A percentile compares a stretch with the other conserved stretches of the same genome.
Conservation (phyloP, 2,113 vertebrate species). For the Reinhardtius hippoglossoides region DNA sequence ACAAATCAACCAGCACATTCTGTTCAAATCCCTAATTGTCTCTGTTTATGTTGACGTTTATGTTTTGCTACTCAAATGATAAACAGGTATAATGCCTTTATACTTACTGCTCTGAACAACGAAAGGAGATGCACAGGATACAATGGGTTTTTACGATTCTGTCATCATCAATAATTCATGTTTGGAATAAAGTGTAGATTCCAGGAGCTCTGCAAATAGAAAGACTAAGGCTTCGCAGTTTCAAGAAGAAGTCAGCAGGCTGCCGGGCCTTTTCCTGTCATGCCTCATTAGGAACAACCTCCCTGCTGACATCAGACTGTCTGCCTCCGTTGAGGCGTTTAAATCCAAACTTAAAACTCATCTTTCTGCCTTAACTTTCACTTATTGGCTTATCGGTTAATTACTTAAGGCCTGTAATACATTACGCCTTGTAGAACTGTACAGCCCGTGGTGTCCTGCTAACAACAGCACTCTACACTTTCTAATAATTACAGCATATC, state of each 20-base stretch:
- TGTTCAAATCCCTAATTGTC: not conserved
- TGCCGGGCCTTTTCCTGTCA: not conserved
- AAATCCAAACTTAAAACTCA: slow-evolving; percentile 4
- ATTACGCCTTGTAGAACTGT: not conserved
- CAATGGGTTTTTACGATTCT: slow-evolving; percentile 21
- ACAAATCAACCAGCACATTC: not conserved
- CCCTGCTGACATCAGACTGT: slow-evolving; percentile 4
- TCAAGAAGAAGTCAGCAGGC: not conserved
- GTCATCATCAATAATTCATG: slow-evolving; percentile 22
- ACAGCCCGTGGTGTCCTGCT: not conserved
- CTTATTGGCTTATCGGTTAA: not conserved
- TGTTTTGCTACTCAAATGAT: not conserved
- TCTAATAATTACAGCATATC: not conserved
- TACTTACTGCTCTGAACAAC: not conserved
- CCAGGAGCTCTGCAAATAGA: slow-evolving; percentile 22
- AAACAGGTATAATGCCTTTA: not conserved
- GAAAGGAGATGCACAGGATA: not conserved
- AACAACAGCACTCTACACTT: not conserved
- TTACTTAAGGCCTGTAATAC: not conserved
- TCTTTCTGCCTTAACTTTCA: not conserved
- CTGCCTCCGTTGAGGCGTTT: not conserved
- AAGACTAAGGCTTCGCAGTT: slow-evolving; percentile 26
- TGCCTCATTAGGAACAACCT: not conserved
- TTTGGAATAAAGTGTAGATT: slow-evolving; percentile 1
- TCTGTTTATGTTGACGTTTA: not conserved